Percentiles rank a stretch among this genome's conserved stretches.
These are phyloP conservation scores for Sinhomidia bicolor DNA, from an alignment of 2,888 invertebrate genomes.

Conservation along the genomic window DNA sequence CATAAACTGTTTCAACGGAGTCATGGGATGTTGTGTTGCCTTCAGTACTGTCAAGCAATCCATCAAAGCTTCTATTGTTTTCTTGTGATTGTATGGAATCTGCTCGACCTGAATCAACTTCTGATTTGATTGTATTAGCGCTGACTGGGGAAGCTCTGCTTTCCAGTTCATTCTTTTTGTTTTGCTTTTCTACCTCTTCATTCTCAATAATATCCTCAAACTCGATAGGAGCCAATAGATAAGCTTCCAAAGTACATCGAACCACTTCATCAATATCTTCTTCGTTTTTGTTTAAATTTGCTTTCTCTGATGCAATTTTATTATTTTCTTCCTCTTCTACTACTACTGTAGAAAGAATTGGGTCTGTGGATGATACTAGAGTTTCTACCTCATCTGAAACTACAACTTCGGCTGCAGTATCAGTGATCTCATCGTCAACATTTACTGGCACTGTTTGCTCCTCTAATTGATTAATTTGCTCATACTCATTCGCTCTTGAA, in stretches of 20 bases:
- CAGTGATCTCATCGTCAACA: background rate
- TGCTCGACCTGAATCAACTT: constrained; percentile 64
- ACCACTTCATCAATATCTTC: constrained; percentile 67
- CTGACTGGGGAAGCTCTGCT: constrained; percentile 21
- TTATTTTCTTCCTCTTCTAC: constrained; percentile 28
- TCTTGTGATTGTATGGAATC: constrained; percentile 67
- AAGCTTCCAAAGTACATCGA: constrained; percentile 67
- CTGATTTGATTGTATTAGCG: constrained; percentile 28
- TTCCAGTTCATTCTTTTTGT: constrained; percentile 40
- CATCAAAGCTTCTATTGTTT: constrained; percentile 32
- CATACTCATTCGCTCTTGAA: constrained; percentile 18
- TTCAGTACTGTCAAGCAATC: constrained; percentile 30
- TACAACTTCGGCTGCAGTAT: background rate
- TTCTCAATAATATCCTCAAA: constrained; percentile 59
- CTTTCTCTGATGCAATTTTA: constrained; percentile 1
- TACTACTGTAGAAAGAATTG: background rate
- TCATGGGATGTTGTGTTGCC: constrained; percentile 67
- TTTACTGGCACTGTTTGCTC: constrained; percentile 39
- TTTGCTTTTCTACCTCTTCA: constrained; percentile 13
- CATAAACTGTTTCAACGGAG: constrained; percentile 69
- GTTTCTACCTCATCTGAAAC: constrained; percentile 50
- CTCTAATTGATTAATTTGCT: constrained; percentile 52
- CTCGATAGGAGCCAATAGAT: constrained; percentile 47
- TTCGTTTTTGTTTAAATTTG: background rate
- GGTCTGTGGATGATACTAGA: constrained; percentile 14